Conservation (phyloP, 2,888 invertebrate genomes). For the Tigriopus californicus region DNA sequence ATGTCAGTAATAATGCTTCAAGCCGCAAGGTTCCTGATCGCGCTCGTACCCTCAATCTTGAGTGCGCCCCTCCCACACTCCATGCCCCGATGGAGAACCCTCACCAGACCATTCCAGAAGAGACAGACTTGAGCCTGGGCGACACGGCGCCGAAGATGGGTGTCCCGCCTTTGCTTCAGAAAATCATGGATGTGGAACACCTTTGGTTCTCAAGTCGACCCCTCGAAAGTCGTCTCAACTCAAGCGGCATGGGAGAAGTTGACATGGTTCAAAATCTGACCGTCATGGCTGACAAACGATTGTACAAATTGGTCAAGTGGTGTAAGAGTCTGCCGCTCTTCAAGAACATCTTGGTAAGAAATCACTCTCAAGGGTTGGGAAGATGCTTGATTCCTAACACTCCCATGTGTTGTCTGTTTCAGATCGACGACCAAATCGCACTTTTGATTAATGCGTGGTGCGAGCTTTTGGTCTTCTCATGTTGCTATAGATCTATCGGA, state of each 20-base stretch:
- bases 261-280: slow-evolving; percentile 26
- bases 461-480: slow-evolving; percentile 70
- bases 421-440: slow-evolving; percentile 96
- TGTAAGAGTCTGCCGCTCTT: slow-evolving; percentile 90
- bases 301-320: slow-evolving; percentile 96
- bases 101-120: background rate
- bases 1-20: too few relatives aligned
- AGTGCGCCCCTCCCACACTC: background rate
- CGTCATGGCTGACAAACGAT: slow-evolving; percentile 80
- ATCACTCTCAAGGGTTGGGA: background rate
- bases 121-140: too few relatives aligned
- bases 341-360: slow-evolving; percentile 72
- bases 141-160: background rate
- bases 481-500: slow-evolving; percentile 79
- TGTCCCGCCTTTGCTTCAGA: slow-evolving; percentile 32
- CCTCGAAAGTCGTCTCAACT: background rate
- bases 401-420: slow-evolving; percentile 19
- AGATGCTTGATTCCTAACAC: background rate
- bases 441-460: slow-evolving; percentile 95
- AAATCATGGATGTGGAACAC: slow-evolving; percentile 90
- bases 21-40: background rate
- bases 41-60: background rate
- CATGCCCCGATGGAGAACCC: background rate
- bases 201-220: slow-evolving; percentile 70
- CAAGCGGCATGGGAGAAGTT: background rate